Evolutionary conservation across 2,113 vertebrate species (phyloP).

Genomic region (Haemorhous mexicanus): DNA sequence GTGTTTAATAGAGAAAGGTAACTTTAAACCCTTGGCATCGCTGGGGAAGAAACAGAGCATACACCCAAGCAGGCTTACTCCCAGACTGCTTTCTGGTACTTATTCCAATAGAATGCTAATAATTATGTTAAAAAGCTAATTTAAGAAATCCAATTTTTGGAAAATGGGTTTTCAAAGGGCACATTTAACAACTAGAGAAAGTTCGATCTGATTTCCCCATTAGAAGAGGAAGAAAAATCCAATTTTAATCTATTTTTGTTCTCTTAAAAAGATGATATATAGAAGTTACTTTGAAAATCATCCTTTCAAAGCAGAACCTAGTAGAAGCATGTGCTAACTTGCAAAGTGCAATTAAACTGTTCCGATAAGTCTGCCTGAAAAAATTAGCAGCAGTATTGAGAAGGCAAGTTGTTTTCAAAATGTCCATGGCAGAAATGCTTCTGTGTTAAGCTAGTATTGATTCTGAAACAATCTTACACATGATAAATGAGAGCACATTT

Average conservation of each 20-base stretch:
- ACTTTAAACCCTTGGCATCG: background rate
- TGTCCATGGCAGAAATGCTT: conserved; percentile 81
- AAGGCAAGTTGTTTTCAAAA: conserved; percentile 82
- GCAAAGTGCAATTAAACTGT: conserved; percentile 82
- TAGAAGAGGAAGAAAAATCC: conserved; percentile 53
- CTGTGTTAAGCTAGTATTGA: conserved; percentile 90
- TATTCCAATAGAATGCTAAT: conserved; percentile 54
- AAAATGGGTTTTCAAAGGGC: conserved; percentile 69
- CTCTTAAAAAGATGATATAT: conserved; percentile 30
- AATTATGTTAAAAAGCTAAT: conserved; percentile 68
- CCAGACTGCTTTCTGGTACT: conserved; percentile 1
- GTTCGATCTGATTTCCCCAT: conserved; percentile 57
- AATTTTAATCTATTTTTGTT: conserved; percentile 64
- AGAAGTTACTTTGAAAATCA: conserved; percentile 54
- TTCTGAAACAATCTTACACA: conserved; percentile 90
- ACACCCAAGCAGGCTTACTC: background rate
- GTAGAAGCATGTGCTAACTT: conserved; percentile 54
- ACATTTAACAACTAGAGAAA: conserved; percentile 54
- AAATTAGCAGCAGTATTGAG: conserved; percentile 82
- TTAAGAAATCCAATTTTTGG: conserved; percentile 62
- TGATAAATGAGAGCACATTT: conserved; percentile 94
- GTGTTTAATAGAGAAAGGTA: background rate
- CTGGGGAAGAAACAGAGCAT: background rate
- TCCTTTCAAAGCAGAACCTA: conserved; percentile 25
- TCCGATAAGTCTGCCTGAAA: conserved; percentile 88